Evolutionary conservation across 2,888 invertebrate species (phyloP).

Genomic region (Drosophila buzzatii): DNA sequence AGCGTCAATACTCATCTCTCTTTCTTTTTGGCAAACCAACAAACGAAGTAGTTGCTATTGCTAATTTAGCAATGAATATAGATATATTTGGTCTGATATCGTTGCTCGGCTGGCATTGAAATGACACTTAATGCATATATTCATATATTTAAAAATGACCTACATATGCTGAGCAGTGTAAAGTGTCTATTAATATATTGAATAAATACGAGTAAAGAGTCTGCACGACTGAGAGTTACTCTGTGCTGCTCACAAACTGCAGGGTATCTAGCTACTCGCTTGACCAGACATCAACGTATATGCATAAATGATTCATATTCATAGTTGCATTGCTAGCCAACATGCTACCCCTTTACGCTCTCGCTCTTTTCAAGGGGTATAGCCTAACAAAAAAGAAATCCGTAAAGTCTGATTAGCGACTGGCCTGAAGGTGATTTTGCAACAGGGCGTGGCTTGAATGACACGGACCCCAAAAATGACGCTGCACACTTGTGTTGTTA

Average conservation of each 20-base stretch:
- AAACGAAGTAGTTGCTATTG: background rate
- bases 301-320: background rate
- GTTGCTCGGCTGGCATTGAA: background rate
- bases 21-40: background rate
- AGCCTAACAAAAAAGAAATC: slow-evolving; percentile 9
- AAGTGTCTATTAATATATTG: slow-evolving; percentile 8
- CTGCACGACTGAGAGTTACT: background rate
- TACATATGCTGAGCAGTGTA: slow-evolving; percentile 4
- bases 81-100: background rate
- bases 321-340: background rate
- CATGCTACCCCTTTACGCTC: background rate
- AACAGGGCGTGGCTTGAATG: slow-evolving; percentile 30
- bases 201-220: background rate
- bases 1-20: background rate
- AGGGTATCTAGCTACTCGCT: too few relatives aligned
- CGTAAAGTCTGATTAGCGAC: slow-evolving; percentile 13
- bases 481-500: slow-evolving; percentile 17
- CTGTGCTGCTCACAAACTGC: too few relatives aligned
- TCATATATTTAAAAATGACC: slow-evolving; percentile 5
- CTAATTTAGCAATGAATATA: background rate
- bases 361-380: background rate
- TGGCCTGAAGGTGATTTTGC: slow-evolving; percentile 19
- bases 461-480: slow-evolving; percentile 25
- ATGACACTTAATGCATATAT: background rate
- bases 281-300: background rate